Percentiles rank a stretch among this genome's conserved stretches.
Conservation (phyloP, 1,140 invertebrate genomes). For the Zaprionus nigranus region DNA sequence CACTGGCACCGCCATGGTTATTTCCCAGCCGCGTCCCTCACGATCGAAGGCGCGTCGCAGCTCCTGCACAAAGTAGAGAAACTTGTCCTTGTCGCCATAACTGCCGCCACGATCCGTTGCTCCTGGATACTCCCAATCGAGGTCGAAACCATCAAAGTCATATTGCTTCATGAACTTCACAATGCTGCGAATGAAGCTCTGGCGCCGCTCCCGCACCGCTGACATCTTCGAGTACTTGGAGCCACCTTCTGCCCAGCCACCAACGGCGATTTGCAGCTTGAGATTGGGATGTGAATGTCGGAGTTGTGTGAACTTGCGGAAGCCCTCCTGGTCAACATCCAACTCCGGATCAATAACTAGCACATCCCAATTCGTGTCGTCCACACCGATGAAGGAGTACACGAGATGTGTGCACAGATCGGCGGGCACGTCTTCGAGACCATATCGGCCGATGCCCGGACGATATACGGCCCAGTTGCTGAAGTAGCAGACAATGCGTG, state of each 20-base stretch:
- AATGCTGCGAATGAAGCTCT: conserved; percentile 90
- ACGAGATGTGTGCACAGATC: conserved; percentile 94
- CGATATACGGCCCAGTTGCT: conserved; percentile 96
- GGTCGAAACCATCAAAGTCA: conserved; percentile 92
- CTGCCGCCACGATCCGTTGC: conserved; percentile 93
- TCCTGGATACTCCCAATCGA: conserved; percentile 94
- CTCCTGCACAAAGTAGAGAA: conserved; percentile 93
- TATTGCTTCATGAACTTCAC: conserved; percentile 92
- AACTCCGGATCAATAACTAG: conserved; percentile 93
- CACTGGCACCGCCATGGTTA: conserved; percentile 94
- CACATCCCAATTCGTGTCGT: conserved; percentile 90
- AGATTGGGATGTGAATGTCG: conserved; percentile 89
- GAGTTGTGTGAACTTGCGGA: conserved; percentile 92
- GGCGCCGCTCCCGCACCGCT: conserved; percentile 87
- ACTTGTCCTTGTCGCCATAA: conserved; percentile 92
- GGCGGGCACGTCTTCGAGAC: conserved; percentile 92
- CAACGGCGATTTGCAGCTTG: conserved; percentile 92
- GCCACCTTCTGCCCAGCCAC: conserved; percentile 95
- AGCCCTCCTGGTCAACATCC: conserved; percentile 91
- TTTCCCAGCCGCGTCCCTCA: conserved; percentile 91
- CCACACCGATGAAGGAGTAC: conserved; percentile 95
- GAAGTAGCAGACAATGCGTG: conserved; percentile 94
- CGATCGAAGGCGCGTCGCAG: conserved; percentile 91
- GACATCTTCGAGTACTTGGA: conserved; percentile 93
- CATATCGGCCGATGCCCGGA: conserved; percentile 91